Base-by-base conservation (phyloP, 1,140 invertebrate species). In the Lasioglossum albipes region DNA sequence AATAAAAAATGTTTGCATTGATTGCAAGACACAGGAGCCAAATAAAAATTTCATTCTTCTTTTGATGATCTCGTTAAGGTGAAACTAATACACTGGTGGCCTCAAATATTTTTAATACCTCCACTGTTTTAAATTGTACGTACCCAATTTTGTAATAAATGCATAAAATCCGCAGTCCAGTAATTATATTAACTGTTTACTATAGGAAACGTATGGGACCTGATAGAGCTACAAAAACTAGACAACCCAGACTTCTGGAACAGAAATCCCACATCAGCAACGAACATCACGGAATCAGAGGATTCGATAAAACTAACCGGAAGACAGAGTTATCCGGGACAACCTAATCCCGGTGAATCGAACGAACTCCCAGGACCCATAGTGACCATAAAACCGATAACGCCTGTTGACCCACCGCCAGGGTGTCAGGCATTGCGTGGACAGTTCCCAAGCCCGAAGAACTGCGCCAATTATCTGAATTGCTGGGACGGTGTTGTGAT, bases 401-500 rank as follows among this genome's bases (percentile, higher is more conserved):
- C 67, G 7, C 59, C 73, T 13, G 42, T 67, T 18, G 66, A 79
- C 0, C 82, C 87, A 0, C 64, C 70, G 61, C 87, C 85, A 27
- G 91, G 92, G 10, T 93, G 92, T 62, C 80, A 90, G 10, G 90
- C 73, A 22, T 76, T 87, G 2, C 83, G 95, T 61, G 94, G 95
- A 36, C 95, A 95, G 86, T 96, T 95, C 78, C 94, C 95, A 0
- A 95, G 94, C 41, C 91, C 93, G 0, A 94, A 92, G 13, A 93
- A 93, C 13, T 96, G 96, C 86, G 94, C 94, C 36, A 95, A 94
- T 85, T 96, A 95, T 87, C 81, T 96, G 0, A 96, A 96, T 87
- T 96, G 96, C 81, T 96, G 96, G 96, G 95, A 96, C 83, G 95
- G 95, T 2, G 93, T 94, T 61, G 95, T 94, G 0, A 91, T 95